These are phyloP conservation scores for Oriolus oriolus DNA, from an alignment of 2,113 vertebrate species.

Conservation along the genomic window DNA sequence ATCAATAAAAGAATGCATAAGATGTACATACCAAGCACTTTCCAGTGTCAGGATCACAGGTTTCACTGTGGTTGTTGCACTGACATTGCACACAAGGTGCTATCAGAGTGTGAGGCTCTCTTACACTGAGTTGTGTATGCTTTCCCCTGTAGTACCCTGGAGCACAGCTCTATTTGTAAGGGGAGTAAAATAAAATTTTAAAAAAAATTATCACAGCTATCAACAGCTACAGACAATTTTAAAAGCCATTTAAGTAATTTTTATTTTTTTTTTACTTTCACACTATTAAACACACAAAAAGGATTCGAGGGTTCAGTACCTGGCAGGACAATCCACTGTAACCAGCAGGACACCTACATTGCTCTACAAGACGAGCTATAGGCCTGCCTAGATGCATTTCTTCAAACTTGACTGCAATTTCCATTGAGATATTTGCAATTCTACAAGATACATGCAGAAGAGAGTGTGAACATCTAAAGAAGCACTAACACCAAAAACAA, in stretches of 20 bases:
- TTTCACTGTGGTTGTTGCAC: conserved; percentile 88
- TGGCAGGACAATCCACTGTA: conserved; percentile 90
- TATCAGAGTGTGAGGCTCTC: conserved; percentile 29
- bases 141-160: conserved; percentile 80
- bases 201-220: neutral
- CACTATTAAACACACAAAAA: neutral
- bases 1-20: neutral
- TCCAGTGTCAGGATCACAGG: conserved; percentile 83
- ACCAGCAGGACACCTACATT: conserved; percentile 85
- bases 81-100: conserved; percentile 82
- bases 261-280: neutral
- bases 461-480: neutral
- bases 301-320: conserved; percentile 67
- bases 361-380: conserved; percentile 78
- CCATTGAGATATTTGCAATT: conserved; percentile 90
- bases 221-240: neutral
- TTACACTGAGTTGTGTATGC: conserved; percentile 43
- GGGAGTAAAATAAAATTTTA: neutral
- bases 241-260: neutral
- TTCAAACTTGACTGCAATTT: conserved; percentile 75
- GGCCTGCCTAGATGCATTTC: conserved; percentile 28
- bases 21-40: conserved; percentile 82
- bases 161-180: conserved; percentile 78
- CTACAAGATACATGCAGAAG: conserved; percentile 54
- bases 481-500: neutral